Percentiles rank a stretch among this genome's conserved stretches.
phyloP scores from a whole-genome alignment of 2,888 invertebrate genomes.

The Polydrusus pterygomalis region DNA sequence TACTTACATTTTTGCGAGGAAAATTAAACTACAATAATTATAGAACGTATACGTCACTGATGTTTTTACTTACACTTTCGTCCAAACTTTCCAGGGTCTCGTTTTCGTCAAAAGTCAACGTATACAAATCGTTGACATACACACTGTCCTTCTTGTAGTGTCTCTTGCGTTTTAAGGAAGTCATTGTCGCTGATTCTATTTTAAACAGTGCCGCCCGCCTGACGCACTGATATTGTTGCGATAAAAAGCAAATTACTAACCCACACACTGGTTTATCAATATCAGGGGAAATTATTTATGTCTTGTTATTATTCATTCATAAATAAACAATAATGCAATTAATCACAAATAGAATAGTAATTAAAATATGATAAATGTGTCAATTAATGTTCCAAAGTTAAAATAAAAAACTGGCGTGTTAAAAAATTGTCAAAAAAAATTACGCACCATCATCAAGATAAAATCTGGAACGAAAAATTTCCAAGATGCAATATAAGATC shows the following conservation, averaged over 20 bases:
- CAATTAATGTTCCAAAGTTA: no score
- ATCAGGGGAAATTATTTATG: background rate
- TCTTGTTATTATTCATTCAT: background rate
- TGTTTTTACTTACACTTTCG: conserved; percentile 76
- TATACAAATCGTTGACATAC: conserved; percentile 88
- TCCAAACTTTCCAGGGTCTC: conserved; percentile 84
- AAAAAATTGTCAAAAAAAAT: no score
- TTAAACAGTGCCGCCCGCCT: background rate
- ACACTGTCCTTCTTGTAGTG: conserved; percentile 92
- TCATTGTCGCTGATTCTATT: conserved; percentile 58
- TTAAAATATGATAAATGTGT: no score
- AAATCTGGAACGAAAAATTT: no score
- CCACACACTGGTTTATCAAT: conserved; percentile 12
- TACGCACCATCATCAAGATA: no score
- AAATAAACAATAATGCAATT: conserved; percentile 14
- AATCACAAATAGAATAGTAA: no score
- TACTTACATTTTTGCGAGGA: no score
- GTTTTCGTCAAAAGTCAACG: conserved; percentile 88
- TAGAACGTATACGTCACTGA: no score
- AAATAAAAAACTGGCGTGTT: no score
- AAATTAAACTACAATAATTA: no score
- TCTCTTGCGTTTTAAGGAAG: conserved; percentile 75
- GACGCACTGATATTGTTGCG: conserved; percentile 5
- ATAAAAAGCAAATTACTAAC: conserved; percentile 17
- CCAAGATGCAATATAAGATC: no score